Evolutionary conservation across 2,888 invertebrate genomes (phyloP).

Genomic region (Cephus pulcher): DNA sequence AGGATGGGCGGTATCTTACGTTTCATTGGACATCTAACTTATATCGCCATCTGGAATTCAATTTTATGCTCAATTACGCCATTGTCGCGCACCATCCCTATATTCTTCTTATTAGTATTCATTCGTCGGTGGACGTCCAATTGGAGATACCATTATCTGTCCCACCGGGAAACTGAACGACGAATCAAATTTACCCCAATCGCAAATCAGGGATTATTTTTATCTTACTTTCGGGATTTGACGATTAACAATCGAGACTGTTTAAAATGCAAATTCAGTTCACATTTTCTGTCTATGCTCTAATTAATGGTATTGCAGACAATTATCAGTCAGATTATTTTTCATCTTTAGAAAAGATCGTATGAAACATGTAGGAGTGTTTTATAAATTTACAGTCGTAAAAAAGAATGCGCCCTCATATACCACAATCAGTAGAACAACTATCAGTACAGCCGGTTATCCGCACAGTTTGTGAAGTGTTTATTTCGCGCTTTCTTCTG

Average conservation of each 20-base stretch:
- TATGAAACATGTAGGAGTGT: too few species aligned
- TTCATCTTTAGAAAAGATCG: too few species aligned
- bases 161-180: constrained; percentile 1
- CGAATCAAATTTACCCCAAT: background rate
- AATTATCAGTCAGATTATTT: too few species aligned
- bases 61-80: constrained; percentile 41
- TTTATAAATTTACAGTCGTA: too few species aligned
- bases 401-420: too few species aligned
- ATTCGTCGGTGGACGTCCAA: constrained; percentile 1
- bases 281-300: background rate
- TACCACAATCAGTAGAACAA: too few species aligned
- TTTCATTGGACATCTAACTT: constrained; percentile 29
- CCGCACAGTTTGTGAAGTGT: too few species aligned
- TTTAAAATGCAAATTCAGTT: background rate
- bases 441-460: too few species aligned
- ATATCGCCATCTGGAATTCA: constrained; percentile 38
- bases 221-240: background rate
- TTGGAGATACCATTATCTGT: constrained; percentile 1
- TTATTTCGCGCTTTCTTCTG: too few species aligned
- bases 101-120: constrained; percentile 6
- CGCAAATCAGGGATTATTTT: background rate
- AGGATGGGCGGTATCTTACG: constrained; percentile 9
- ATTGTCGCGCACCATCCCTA: background rate
- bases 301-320: background rate
- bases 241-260: background rate